These are phyloP conservation scores for Syritta pipiens DNA, from an alignment of 2,888 invertebrate species.

Conservation along the genomic window DNA sequence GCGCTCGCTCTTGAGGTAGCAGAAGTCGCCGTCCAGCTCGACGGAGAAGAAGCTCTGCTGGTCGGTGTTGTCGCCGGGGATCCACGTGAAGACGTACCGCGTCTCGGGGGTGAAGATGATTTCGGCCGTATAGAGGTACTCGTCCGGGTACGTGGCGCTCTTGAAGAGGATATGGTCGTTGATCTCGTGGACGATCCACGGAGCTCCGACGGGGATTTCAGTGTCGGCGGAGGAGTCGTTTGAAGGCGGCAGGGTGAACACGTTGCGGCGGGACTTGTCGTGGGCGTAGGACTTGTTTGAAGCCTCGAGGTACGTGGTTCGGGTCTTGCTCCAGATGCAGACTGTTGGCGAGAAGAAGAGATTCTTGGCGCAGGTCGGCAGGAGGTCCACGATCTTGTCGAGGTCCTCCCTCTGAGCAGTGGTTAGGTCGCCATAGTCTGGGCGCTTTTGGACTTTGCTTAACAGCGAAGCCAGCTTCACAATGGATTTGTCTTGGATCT, in stretches of 20 bases:
- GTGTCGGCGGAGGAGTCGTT: not conserved
- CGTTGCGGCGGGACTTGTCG: slow-evolving; percentile 6
- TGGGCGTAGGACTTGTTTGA: not conserved
- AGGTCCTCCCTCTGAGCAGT: not conserved
- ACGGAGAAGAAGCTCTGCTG: not conserved
- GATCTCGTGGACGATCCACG: not conserved
- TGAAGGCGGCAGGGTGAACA: not conserved
- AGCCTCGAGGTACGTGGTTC: not conserved
- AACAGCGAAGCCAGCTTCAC: slow-evolving; percentile 9
- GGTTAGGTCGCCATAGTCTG: not conserved
- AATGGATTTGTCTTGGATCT: not conserved
- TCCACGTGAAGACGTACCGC: not conserved
- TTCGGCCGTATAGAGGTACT: not conserved
- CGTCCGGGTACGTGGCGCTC: not conserved
- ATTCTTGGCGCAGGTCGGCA: slow-evolving; percentile 38
- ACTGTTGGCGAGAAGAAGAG: slow-evolving; percentile 17
- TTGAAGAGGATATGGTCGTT: not conserved
- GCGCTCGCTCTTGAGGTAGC: not conserved
- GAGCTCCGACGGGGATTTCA: not conserved
- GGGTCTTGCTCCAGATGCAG: slow-evolving; percentile 36
- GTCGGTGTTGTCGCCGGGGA: not conserved
- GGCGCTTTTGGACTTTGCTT: not conserved
- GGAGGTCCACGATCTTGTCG: not conserved
- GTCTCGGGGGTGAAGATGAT: too few relatives aligned
- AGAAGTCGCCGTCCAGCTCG: not conserved